Percentiles rank a stretch among this genome's conserved stretches.
Evolutionary conservation across 2,797 vertebrate species (phyloP).

Genomic region (Alauda arvensis): DNA sequence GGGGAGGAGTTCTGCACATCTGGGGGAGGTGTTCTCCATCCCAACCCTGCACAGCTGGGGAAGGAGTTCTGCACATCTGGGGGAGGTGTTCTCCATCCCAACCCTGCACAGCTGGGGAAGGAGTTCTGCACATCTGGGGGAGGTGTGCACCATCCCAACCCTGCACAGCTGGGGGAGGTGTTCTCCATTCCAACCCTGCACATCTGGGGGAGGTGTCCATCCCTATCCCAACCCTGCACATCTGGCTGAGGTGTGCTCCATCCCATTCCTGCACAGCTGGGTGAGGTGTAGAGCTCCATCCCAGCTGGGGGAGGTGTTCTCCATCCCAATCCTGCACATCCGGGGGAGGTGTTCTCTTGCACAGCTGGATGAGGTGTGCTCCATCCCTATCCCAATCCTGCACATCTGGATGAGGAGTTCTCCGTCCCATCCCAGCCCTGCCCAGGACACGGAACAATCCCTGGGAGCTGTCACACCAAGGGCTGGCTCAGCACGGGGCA

Average conservation of each 20-base stretch:
- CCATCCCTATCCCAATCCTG: neutral
- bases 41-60: neutral
- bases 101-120: too few species aligned
- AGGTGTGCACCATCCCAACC: neutral
- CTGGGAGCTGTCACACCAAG: neutral
- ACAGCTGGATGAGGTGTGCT: neutral
- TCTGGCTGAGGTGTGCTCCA: neutral
- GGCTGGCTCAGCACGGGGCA: neutral
- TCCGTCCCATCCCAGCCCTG: neutral
- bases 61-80: neutral
- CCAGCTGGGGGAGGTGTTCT: neutral
- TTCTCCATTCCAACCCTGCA: neutral
- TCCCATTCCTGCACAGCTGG: neutral
- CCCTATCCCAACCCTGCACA: neutral
- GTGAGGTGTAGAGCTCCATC: neutral
- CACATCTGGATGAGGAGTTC: neutral
- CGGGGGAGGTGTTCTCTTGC: neutral
- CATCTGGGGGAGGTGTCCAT: neutral
- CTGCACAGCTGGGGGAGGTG: neutral
- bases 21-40: neutral
- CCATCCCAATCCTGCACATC: too few species aligned
- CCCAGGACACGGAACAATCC: neutral
- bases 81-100: neutral
- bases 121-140: neutral
- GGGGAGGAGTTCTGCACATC: neutral